Percentiles rank a stretch among this genome's conserved stretches.
These are phyloP conservation scores for Ligdia adustata DNA, from an alignment of 2,888 invertebrate species.

Conservation along the genomic window DNA sequence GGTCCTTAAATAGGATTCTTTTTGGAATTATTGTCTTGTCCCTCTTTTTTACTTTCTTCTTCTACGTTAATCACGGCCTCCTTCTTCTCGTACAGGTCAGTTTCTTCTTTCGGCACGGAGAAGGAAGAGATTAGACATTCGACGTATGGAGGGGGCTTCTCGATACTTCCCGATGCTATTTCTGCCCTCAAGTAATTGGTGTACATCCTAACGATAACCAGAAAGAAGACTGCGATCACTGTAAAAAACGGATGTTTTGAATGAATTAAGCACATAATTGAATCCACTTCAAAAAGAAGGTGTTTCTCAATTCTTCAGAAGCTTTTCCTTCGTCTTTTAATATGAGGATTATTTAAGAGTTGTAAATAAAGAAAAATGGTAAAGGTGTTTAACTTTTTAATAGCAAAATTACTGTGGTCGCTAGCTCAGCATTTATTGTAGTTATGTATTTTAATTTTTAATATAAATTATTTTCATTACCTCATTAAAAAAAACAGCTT, in stretches of 20 bases:
- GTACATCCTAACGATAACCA: slow-evolving; percentile 55
- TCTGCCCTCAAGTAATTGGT: slow-evolving; percentile 48
- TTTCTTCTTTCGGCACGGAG: slow-evolving; percentile 22
- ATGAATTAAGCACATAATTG: too few relatives aligned
- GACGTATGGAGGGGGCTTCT: slow-evolving; percentile 64
- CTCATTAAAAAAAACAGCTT: too few relatives aligned
- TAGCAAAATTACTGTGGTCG: too few relatives aligned
- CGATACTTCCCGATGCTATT: slow-evolving; percentile 40
- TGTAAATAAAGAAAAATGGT: too few relatives aligned
- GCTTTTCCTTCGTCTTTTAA: too few relatives aligned
- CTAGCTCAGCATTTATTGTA: too few relatives aligned
- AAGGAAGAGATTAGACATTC: slow-evolving; percentile 55
- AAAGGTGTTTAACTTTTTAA: too few relatives aligned
- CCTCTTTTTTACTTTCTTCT: slow-evolving; percentile 39
- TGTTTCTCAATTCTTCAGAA: too few relatives aligned
- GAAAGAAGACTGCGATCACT: slow-evolving; percentile 53
- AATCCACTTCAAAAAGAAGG: too few relatives aligned
- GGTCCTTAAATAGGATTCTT: slow-evolving; percentile 1
- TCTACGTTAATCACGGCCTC: slow-evolving; percentile 37
- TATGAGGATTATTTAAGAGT: too few relatives aligned
- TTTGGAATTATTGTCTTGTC: slow-evolving; percentile 24
- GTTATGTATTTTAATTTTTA: too few relatives aligned
- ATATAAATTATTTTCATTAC: too few relatives aligned
- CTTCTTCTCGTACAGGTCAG: slow-evolving; percentile 30
- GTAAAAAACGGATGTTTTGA: slow-evolving; percentile 21